Evolutionary conservation across 2,888 invertebrate species (phyloP).

Genomic region (Metallyticus violacea): DNA sequence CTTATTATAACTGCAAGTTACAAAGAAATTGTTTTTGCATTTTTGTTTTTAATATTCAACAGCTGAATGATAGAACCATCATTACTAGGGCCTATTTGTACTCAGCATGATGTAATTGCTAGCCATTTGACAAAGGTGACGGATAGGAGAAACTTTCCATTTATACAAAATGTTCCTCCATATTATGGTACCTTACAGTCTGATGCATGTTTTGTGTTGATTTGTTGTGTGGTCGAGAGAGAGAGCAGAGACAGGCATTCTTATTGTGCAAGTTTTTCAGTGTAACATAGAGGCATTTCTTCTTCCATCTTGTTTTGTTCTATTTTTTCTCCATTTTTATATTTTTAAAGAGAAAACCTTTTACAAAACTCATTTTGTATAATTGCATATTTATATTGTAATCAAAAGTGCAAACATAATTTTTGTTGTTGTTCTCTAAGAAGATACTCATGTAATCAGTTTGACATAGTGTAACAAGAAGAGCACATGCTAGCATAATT

Average conservation of each 20-base stretch:
- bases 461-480: neutral
- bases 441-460: neutral
- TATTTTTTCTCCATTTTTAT: slow-evolving; percentile 13
- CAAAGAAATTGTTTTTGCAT: neutral
- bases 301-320: neutral
- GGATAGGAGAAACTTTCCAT: neutral
- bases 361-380: neutral
- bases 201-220: neutral
- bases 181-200: neutral
- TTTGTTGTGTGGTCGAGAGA: neutral
- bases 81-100: slow-evolving; percentile 14
- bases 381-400: neutral
- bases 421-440: neutral
- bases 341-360: neutral
- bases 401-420: neutral
- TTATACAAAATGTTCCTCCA: neutral
- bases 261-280: neutral
- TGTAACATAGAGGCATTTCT: neutral
- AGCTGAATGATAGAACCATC: neutral
- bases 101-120: slow-evolving; percentile 3
- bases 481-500: neutral
- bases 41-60: slow-evolving; percentile 2
- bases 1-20: neutral
- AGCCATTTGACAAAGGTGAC: slow-evolving; percentile 2
- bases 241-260: neutral